A percentile compares a stretch with the other conserved stretches of the same genome.
These are phyloP conservation scores for Drosophila orena DNA, from an alignment of 1,140 invertebrate genomes.

Conservation along the genomic window DNA sequence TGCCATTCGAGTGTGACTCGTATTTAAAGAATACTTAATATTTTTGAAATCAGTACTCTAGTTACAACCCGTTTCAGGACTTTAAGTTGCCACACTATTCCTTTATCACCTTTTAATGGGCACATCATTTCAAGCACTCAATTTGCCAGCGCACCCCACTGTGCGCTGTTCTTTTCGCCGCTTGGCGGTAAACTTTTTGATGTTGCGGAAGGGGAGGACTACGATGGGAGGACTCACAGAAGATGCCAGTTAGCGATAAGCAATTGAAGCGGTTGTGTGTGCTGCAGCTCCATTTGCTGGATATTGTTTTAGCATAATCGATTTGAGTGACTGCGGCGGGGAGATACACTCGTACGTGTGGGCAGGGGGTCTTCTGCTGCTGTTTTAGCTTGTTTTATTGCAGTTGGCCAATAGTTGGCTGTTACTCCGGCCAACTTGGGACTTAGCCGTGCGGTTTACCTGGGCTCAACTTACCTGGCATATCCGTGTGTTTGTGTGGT, in stretches of 20 bases:
- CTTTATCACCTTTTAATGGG: neutral
- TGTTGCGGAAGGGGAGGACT: slow-evolving; percentile 21
- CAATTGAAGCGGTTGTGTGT: slow-evolving; percentile 35
- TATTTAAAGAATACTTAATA: no score
- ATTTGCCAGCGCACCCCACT: neutral
- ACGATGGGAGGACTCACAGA: slow-evolving; percentile 38
- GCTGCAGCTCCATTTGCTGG: slow-evolving; percentile 68
- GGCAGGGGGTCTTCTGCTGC: slow-evolving; percentile 12
- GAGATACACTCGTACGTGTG: neutral
- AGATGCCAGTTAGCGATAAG: slow-evolving; percentile 59
- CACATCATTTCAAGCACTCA: neutral
- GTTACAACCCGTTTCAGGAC: no score
- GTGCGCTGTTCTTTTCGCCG: slow-evolving; percentile 58
- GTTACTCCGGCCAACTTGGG: slow-evolving; percentile 15
- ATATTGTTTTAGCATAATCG: slow-evolving; percentile 84
- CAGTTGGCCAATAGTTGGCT: slow-evolving; percentile 71
- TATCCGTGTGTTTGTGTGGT: slow-evolving; percentile 49
- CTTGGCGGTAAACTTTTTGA: slow-evolving; percentile 64
- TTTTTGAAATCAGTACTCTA: no score
- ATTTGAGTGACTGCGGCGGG: slow-evolving; percentile 71
- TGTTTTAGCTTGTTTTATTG: slow-evolving; percentile 77
- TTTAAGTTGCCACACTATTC: neutral
- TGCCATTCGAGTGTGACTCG: no score
- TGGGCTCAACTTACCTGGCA: slow-evolving; percentile 25
- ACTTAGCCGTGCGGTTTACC: slow-evolving; percentile 70